These are phyloP conservation scores for Exocentrus adspersus DNA, from an alignment of 2,888 invertebrate species.

Conservation along the genomic window DNA sequence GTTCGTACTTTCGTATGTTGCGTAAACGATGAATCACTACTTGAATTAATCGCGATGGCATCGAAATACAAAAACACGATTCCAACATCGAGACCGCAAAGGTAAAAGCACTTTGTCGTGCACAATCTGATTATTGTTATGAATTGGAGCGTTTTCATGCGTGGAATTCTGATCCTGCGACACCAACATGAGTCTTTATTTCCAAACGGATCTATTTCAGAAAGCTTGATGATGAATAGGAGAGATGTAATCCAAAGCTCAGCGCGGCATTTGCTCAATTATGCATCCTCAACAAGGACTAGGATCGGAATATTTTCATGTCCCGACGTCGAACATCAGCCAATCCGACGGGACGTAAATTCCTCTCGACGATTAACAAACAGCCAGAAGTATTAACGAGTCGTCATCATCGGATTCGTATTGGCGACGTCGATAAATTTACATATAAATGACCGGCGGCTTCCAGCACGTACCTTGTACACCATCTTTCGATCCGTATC, in stretches of 20 bases:
- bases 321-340: too few species aligned
- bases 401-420: constrained; percentile 1
- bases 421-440: neutral
- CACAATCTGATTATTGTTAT: neutral
- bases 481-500: neutral
- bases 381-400: neutral
- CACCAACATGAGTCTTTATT: too few species aligned
- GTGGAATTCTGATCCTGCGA: neutral
- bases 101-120: too few species aligned
- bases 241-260: too few species aligned
- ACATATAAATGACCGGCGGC: constrained; percentile 1
- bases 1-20: neutral
- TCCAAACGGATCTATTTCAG: too few species aligned
- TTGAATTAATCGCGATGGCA: neutral
- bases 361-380: too few species aligned
- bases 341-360: too few species aligned
- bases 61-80: neutral
- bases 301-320: too few species aligned
- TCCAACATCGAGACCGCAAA: neutral
- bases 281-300: too few species aligned
- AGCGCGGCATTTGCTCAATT: too few species aligned
- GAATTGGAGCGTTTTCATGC: neutral
- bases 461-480: constrained; percentile 10
- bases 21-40: neutral
- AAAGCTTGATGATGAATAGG: too few species aligned